Evolutionary conservation across 1,140 invertebrate species (phyloP), one percentile per base, ranked within the genome.

Genomic region (Bombus pascuorum): DNA sequence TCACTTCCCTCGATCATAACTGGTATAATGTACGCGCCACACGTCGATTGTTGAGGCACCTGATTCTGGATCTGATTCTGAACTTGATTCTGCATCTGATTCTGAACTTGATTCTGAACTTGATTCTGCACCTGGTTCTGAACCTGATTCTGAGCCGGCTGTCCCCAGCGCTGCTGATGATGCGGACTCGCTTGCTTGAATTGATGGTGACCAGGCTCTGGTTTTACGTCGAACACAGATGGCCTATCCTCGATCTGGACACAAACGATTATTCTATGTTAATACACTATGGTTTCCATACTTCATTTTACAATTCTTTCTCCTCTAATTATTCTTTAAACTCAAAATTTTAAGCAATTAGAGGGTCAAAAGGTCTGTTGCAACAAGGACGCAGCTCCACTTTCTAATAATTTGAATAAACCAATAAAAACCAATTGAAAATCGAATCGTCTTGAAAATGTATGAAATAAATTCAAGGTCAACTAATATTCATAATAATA

Each of bases 201-300:
- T 72, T 95, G 95, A 85, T 95, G 95, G 92, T 92, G 96, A 81
- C 92, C 93, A 1, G 89, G 82, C 57, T 95, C 94, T 44, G 92
- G 92, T 77, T 94, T 93, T 0, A 87, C 92, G 10, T 93, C 88
- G 77, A 95, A 95, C 28, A 95, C 92, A 18, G 95, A 95, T 3
- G 95, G 95, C 81, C 95, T 93, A 47, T 95, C 95, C 81, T 95
- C 95, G 82, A 95, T 92, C 95, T 95, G 32, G 28, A 87, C 78
- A 37, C 28, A 32, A 59, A 75, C 32, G 4, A 42, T 42, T 5
- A 15, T 15, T 6, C 1, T 25, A 57, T 28, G 22, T 57, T 66
- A 66, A 32, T n/a, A 13, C 3, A 34, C 18, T 8, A 34, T 12
- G 12, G 18, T 22, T 22, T 53, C 18, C 47, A 6, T 22, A 22